Conservation (phyloP, 2,888 invertebrate genomes). For the Ormyrus pomaceus region DNA sequence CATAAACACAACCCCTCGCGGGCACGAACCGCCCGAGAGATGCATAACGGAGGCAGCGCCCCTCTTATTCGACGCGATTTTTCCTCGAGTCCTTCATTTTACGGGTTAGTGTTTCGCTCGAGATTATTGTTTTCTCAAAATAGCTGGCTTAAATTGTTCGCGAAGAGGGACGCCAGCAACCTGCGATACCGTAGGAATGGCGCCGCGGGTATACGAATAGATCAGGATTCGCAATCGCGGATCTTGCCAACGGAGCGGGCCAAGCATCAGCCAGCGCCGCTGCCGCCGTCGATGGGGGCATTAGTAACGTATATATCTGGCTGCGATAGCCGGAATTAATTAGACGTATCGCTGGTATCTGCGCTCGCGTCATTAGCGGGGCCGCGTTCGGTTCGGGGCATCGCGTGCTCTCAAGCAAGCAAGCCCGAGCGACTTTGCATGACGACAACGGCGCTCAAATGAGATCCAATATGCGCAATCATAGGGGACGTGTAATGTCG, state of each 20-base stretch:
- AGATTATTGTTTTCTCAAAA: no score
- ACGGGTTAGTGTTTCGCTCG: no score
- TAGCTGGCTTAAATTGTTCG: no score
- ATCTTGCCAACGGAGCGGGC: slow-evolving; percentile 29
- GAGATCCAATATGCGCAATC: slow-evolving; percentile 25
- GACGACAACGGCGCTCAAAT: slow-evolving; percentile 55
- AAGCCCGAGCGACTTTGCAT: slow-evolving; percentile 67
- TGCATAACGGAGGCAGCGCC: neutral
- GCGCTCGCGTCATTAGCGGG: slow-evolving; percentile 73
- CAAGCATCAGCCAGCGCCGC: slow-evolving; percentile 3
- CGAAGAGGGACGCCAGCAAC: no score
- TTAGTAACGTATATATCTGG: slow-evolving; percentile 47
- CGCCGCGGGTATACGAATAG: no score
- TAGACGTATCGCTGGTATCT: slow-evolving; percentile 74
- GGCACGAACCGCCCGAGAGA: neutral
- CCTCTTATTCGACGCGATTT: slow-evolving; percentile 29
- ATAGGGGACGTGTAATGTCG: slow-evolving; percentile 15
- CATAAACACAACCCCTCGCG: slow-evolving; percentile 47
- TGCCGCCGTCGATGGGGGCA: slow-evolving; percentile 37
- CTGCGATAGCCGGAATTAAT: slow-evolving; percentile 74
- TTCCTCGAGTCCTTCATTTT: neutral
- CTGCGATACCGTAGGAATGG: no score
- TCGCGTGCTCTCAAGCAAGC: slow-evolving; percentile 59
- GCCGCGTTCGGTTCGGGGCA: slow-evolving; percentile 22
- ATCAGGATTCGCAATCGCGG: no score